phyloP scores from a whole-genome alignment of 2,888 invertebrate species.

The Melanargia galathea region DNA sequence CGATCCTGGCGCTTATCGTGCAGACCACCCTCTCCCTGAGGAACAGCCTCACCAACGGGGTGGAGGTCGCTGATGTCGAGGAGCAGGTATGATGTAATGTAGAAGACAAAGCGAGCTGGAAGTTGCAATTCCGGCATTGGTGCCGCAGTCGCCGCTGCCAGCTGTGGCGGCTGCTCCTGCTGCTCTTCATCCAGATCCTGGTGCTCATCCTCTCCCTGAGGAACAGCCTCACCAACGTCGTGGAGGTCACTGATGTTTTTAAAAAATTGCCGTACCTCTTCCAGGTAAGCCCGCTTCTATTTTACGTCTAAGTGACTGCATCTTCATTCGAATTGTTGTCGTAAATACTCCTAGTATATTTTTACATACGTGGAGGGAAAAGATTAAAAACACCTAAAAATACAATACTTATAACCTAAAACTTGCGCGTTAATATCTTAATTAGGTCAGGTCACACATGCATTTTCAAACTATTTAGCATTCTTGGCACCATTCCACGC shows the following conservation, averaged over 20 bases:
- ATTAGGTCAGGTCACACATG: too few relatives aligned
- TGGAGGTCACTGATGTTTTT: conserved; percentile 92
- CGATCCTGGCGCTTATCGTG: conserved; percentile 91
- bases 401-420: too few relatives aligned
- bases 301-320: too few relatives aligned
- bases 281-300: too few relatives aligned
- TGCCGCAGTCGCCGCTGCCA: conserved; percentile 74
- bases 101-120: conserved; percentile 61
- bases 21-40: conserved; percentile 90
- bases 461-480: too few relatives aligned
- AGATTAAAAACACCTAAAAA: too few relatives aligned
- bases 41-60: conserved; percentile 88
- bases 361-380: too few relatives aligned
- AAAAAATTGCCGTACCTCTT: too few relatives aligned
- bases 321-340: too few relatives aligned
- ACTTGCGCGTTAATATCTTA: too few relatives aligned
- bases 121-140: conserved; percentile 80
- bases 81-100: conserved; percentile 84
- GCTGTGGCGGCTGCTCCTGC: conserved; percentile 85
- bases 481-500: too few relatives aligned
- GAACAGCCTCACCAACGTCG: conserved; percentile 88
- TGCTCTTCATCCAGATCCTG: conserved; percentile 93
- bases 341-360: too few relatives aligned
- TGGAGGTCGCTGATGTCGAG: conserved; percentile 92
- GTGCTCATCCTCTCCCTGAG: conserved; percentile 90